A percentile compares a stretch with the other conserved stretches of the same genome.
Evolutionary conservation across 2,888 invertebrate genomes (phyloP).

Genomic region (Hetaerina titia): DNA sequence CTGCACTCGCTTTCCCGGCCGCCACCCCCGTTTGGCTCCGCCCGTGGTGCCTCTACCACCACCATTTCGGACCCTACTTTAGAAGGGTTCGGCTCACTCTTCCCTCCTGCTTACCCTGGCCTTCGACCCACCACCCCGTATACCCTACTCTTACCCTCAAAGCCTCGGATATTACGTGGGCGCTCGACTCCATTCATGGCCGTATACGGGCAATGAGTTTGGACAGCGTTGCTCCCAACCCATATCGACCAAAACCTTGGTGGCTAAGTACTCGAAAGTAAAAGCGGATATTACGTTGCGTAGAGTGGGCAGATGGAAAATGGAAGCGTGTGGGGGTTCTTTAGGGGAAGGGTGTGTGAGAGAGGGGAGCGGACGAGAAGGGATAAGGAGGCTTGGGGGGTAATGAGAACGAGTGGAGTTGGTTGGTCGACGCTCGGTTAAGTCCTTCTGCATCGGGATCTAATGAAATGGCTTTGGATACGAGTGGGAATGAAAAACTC

Average conservation of each 20-base stretch:
- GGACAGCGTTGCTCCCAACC: constrained; percentile 42
- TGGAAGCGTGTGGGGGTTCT: background rate
- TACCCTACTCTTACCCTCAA: background rate
- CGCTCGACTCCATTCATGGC: constrained; percentile 25
- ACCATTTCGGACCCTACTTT: background rate
- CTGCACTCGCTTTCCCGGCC: background rate
- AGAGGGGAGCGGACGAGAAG: background rate
- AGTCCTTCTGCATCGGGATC: background rate
- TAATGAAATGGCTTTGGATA: constrained; percentile 38
- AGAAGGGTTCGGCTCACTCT: background rate
- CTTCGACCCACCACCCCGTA: background rate
- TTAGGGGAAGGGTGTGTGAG: background rate
- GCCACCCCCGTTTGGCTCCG: background rate
- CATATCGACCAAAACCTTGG: constrained; percentile 47
- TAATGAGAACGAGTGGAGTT: constrained; percentile 20
- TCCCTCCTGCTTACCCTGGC: background rate
- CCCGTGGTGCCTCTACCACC: too few species aligned
- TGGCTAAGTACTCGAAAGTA: constrained; percentile 56
- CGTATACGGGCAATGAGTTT: constrained; percentile 55
- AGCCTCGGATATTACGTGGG: constrained; percentile 56
- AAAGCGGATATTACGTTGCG: constrained; percentile 51
- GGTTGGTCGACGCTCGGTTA: constrained; percentile 25
- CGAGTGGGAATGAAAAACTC: constrained; percentile 6
- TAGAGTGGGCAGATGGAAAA: background rate
- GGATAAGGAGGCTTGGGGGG: constrained; percentile 11